Percentiles rank a stretch among this genome's conserved stretches.
phyloP scores from a whole-genome alignment of 37 sponge, comb jelly and placozoan species.

The Lycopodina hypogea region DNA sequence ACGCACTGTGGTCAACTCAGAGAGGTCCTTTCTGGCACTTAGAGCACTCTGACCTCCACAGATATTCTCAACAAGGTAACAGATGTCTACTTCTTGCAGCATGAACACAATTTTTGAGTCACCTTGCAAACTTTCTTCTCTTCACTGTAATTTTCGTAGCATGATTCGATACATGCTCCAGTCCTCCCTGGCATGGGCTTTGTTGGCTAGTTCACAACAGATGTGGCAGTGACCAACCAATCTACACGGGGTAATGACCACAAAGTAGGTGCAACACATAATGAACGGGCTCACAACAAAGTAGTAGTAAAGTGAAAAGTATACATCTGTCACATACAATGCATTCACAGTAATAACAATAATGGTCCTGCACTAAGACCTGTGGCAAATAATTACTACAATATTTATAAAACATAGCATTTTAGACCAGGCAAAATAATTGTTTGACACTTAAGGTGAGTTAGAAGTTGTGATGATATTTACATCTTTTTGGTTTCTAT shows the following conservation, averaged over 20 bases:
- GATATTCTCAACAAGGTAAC: conserved; percentile 86
- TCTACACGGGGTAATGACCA: neutral
- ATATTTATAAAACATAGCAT: no score
- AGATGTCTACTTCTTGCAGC: conserved; percentile 80
- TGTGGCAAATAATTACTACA: no score
- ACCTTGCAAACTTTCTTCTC: conserved; percentile 69
- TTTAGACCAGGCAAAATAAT: no score
- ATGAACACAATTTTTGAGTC: conserved; percentile 76
- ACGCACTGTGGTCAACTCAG: conserved; percentile 71
- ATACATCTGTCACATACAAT: no score
- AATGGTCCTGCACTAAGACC: no score
- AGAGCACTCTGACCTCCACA: conserved; percentile 89
- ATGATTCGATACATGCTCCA: conserved; percentile 73
- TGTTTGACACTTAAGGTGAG: no score
- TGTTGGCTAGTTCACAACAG: conserved; percentile 77
- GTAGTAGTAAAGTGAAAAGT: no score
- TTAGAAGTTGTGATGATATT: no score
- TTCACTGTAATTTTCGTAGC: conserved; percentile 48
- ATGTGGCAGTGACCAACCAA: conserved; percentile 69
- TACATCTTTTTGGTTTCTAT: no score
- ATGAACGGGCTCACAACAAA: no score
- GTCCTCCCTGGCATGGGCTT: conserved; percentile 79
- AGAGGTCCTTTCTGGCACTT: conserved; percentile 66
- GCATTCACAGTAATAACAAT: no score
- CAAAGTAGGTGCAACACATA: no score